phyloP scores from a whole-genome alignment of 1,140 invertebrate genomes.

The Drosophila bocqueti region DNA sequence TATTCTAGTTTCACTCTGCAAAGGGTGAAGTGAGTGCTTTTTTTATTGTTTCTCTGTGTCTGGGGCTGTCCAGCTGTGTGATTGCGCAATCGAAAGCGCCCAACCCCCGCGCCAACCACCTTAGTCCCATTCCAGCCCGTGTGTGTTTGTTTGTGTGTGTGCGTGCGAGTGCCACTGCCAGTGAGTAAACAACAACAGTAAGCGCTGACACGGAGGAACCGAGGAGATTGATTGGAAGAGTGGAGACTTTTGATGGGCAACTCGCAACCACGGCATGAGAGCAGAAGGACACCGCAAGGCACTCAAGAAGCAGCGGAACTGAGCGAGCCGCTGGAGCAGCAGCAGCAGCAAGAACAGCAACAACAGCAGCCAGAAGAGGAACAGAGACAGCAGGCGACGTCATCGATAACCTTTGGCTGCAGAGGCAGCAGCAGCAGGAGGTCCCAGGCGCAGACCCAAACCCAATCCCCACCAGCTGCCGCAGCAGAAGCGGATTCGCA shows the following conservation, averaged over 20 bases:
- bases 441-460: slow-evolving; percentile 15
- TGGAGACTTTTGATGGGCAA: slow-evolving; percentile 61
- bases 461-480: slow-evolving; percentile 15
- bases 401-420: slow-evolving; percentile 25
- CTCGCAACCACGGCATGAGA: slow-evolving; percentile 46
- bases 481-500: slow-evolving; percentile 4
- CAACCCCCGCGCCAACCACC: slow-evolving; percentile 10
- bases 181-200: slow-evolving; percentile 44
- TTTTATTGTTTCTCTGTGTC: slow-evolving; percentile 5
- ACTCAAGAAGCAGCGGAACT: slow-evolving; percentile 36
- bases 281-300: slow-evolving; percentile 46
- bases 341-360: slow-evolving; percentile 32
- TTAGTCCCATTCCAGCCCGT: slow-evolving; percentile 10
- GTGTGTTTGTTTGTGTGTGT: slow-evolving; percentile 12
- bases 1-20: slow-evolving; percentile 13
- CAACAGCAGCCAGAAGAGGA: slow-evolving; percentile 19
- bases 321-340: slow-evolving; percentile 33
- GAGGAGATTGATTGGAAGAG: slow-evolving; percentile 37
- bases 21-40: slow-evolving; percentile 9
- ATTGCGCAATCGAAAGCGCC: slow-evolving; percentile 28
- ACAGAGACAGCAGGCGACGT: slow-evolving; percentile 21
- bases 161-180: slow-evolving; percentile 5
- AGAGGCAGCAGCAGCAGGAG: slow-evolving; percentile 22
- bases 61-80: slow-evolving; percentile 23
- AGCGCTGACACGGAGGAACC: slow-evolving; percentile 14